Evolutionary conservation across 1,140 invertebrate species (phyloP), one percentile per base, ranked within the genome.

Genomic region (Heliconius eleuchia): DNA sequence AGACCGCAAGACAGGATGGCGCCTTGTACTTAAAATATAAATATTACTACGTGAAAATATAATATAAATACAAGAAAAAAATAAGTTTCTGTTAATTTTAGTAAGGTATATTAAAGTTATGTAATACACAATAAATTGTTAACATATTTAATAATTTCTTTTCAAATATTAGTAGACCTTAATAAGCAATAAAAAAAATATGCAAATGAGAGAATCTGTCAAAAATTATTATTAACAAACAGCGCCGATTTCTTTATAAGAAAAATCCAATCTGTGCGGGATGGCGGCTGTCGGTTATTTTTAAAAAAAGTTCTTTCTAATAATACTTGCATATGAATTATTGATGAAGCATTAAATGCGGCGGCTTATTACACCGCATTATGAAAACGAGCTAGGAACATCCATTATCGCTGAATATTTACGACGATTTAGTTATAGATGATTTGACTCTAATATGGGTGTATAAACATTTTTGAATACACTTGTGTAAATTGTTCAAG

Each of bases 271-370:
- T 39, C 66, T 66, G 75, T 75, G 77, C 50, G 76, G 57, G 75
- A 52, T 66, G 55, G 52, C 72, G 57, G 57, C 75, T 55, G 75
- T 83, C 84, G 78, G 81, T 76, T 79, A 71, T 82, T 81, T 84
- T 81, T 23, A 83, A 86, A 85, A 46, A 46, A 46, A 16, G 5
- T 86, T 77, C 79, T 81, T 83, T 86, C 82, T 85, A 87, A 88
- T 86, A 89, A 89, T 84, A 89, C 85, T 85, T 82, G 85, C 74
- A 80, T 83, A 90, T 91, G 87, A 91, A 90, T 91, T 88, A 91
- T 90, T 88, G 84, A 91, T 89, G 86, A 89, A 84, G 84, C 83
- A 85, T 89, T 89, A 85, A 90, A 86, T 79, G 82, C 82, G 82
- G 82, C 84, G 82, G 86, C 86, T 88, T 88, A 89, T 90, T 91